phyloP scores from a whole-genome alignment of 2,888 invertebrate genomes.

The Eudemis profundana region DNA sequence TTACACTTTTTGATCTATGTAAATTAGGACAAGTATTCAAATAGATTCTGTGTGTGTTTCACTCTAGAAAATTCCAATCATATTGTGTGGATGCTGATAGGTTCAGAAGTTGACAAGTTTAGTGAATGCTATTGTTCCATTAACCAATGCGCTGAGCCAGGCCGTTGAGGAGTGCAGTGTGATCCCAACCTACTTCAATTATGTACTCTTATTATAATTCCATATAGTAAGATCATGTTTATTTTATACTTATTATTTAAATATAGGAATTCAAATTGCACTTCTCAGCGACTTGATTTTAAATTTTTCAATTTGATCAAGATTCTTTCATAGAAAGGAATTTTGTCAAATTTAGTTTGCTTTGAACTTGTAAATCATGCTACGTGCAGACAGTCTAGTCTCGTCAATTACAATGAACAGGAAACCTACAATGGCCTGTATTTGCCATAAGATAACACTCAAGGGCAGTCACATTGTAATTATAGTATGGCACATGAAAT shows the following conservation, averaged over 20 bases:
- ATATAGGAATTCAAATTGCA: conserved; percentile 48
- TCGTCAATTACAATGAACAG: conserved; percentile 67
- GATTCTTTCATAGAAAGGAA: conserved; percentile 37
- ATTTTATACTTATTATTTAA: conserved; percentile 26
- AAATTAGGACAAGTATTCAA: conserved; percentile 54
- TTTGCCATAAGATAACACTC: conserved; percentile 59
- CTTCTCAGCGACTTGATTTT: conserved; percentile 52
- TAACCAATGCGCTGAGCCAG: conserved; percentile 20
- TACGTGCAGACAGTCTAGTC: conserved; percentile 69
- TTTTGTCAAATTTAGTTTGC: conserved; percentile 56
- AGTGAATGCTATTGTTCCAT: conserved; percentile 43
- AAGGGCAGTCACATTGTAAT: conserved; percentile 50
- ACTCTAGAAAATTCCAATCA: conserved; percentile 72
- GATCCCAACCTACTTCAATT: conserved; percentile 17
- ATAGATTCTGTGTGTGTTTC: conserved; percentile 71
- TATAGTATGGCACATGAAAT: conserved; percentile 33
- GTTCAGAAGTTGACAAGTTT: conserved; percentile 67
- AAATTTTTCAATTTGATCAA: conserved; percentile 53
- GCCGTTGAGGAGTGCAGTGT: conserved; percentile 32
- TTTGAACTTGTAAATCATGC: conserved; percentile 61
- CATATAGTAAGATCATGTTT: conserved; percentile 25
- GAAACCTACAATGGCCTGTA: conserved; percentile 55
- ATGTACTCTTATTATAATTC: conserved; percentile 20
- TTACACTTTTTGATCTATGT: conserved; percentile 64
- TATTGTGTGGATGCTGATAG: conserved; percentile 70